Conservation (phyloP, 2,888 invertebrate species). For the Andrena dorsata region DNA sequence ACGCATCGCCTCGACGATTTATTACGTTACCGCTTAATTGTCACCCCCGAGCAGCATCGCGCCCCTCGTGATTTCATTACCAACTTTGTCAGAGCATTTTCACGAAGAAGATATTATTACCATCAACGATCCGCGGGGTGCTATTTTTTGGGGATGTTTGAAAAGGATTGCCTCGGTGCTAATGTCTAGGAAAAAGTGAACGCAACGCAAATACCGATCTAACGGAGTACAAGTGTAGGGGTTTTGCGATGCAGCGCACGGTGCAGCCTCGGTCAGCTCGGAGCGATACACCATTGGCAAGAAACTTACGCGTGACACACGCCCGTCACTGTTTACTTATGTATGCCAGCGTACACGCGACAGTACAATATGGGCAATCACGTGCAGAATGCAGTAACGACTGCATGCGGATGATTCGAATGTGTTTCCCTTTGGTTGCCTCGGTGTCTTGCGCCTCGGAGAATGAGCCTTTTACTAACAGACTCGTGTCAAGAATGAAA, state of each 20-base stretch:
- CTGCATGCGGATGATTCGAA: slow-evolving; percentile 20
- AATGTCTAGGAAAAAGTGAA: background rate
- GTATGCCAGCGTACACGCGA: slow-evolving; percentile 39
- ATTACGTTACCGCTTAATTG: slow-evolving; percentile 19
- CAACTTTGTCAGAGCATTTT: slow-evolving; percentile 11
- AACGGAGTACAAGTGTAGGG: slow-evolving; percentile 36
- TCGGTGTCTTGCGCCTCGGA: background rate
- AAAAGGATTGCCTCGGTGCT: slow-evolving; percentile 7
- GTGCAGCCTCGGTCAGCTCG: slow-evolving; percentile 21
- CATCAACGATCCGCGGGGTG: too few species aligned
- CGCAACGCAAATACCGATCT: slow-evolving; percentile 28
- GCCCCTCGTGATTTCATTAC: slow-evolving; percentile 7
- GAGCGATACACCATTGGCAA: slow-evolving; percentile 38
- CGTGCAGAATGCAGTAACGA: slow-evolving; percentile 40
- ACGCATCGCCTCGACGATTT: slow-evolving; percentile 13
- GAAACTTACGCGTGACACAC: slow-evolving; percentile 39
- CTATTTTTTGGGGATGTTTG: background rate
- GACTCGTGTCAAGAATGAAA: background rate
- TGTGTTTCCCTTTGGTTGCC: background rate
- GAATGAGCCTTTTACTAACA: background rate
- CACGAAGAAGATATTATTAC: too few species aligned
- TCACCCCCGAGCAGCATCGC: slow-evolving; percentile 6
- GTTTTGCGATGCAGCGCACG: slow-evolving; percentile 50
- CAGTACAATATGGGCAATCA: slow-evolving; percentile 48
- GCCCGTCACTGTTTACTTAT: slow-evolving; percentile 53